Base-by-base conservation (phyloP, 2,888 invertebrate genomes). In the Bruchidius siliquastri region DNA sequence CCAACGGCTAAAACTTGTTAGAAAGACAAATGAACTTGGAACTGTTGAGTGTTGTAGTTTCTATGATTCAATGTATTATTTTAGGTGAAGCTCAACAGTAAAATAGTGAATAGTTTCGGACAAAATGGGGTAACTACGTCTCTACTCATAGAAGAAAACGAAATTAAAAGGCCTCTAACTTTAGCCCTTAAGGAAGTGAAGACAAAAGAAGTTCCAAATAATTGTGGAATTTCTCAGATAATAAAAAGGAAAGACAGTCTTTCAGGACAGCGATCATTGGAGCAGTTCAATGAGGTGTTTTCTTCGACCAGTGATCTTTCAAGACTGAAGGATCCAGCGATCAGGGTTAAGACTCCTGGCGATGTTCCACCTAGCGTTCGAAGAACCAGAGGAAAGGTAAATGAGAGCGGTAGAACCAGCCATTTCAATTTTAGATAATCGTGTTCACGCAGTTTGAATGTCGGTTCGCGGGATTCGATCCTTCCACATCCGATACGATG, bases 321-420 rank as follows among this genome's bases (percentile, higher is more conserved):
- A 2, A 88, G 91, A 72, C 83, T 94, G 71, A 90, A 92, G 77
- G 93, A 94, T 85, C 93, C 94, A 0, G 92, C 93, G 21, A 92
- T 92, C 70, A 88, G 94, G 71, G 92, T 94, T 0, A 94, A 95
- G 82, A 95, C 94, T 0, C 94, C 95, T 0, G 94, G 94, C 0
- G 95, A 95, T 84, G 89, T 94, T 26, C 94, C 94, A 0, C 92
- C 93, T 0, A 94, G 94, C 0, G 92, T 94, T 0, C 85, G 94
- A 20, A 90, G 92, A 79, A 91, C 93, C 0, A 86, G 92, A 66
- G 88, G 92, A 1, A 49, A 49, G 49, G 49, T 49, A 49, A 49
- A 49, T 49, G 6, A 49, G n/a, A n/a, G n/a, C n/a, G n/a, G n/a
- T n/a, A n/a, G n/a, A n/a, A n/a, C n/a, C n/a, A n/a, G n/a, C n/a